Evolutionary conservation across 2,888 invertebrate species (phyloP), one percentile per base, ranked within the genome.

Genomic region (Eledone cirrhosa): DNA sequence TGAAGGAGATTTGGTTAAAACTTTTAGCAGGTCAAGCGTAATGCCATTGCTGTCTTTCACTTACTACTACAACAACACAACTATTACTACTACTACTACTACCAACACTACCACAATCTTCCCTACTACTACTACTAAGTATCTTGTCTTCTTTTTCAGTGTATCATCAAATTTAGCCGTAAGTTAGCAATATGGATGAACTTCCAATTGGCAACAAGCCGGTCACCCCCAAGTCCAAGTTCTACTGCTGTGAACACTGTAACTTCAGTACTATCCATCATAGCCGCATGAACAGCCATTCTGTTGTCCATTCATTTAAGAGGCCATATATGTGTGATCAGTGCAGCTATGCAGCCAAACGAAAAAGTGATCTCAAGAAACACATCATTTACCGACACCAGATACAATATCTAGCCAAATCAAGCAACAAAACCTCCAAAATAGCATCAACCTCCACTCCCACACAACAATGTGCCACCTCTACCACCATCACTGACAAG

Each of bases 291-390:
- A 63, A 82, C 59, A 83, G 82, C 29, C 83, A 83, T 33, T 82
- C 82, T 33, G 83, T 81, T 13, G 83, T 83, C 19, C 83, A 83
- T 41, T 83, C 83, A 8, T 80, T 80, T 22, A 77, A 74, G 33
- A 59, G 83, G 29, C 83, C 83, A 1, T 83, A 80, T 80, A 75
- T 79, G 1, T 83, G 83, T 48, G 78, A 80, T n/a, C 77, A 80
- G n/a, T 83, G 83, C 77, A 81, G 82, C 59, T 83, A 83, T 69
- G 83, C 83, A 19, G 83, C 83, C 47, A 83, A 83, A 67, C 77
- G 83, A 14, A 83, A 83, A 31, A 80, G 81, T 65, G 83, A 83
- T 77, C 65, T 83, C 65, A 83, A 82, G 65, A 83, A 83, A 63
- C 83, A 83, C 27, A 29, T 81, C 0, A 80, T 81, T 48, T 82